Evolutionary conservation across 2,888 invertebrate genomes (phyloP).

Genomic region (Drosophila paramelanica): DNA sequence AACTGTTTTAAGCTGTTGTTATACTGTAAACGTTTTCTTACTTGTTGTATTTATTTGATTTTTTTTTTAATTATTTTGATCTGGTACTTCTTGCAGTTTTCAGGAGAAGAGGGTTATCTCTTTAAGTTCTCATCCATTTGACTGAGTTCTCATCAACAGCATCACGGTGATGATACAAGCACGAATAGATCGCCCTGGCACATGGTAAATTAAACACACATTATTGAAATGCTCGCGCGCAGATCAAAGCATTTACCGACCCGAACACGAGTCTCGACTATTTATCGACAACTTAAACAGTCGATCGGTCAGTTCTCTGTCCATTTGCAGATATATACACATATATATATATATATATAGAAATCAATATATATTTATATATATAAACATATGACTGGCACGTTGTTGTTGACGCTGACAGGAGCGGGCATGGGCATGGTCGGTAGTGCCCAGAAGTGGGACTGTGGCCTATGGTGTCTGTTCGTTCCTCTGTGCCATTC

Average conservation of each 20-base stretch:
- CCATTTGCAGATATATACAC: slow-evolving; percentile 25
- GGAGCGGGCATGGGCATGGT: slow-evolving; percentile 24
- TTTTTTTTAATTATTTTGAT: not conserved
- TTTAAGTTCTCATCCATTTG: not conserved
- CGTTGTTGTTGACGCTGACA: slow-evolving; percentile 36
- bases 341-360: slow-evolving; percentile 9
- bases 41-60: not conserved
- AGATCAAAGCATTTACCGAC: slow-evolving; percentile 55
- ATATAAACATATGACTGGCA: slow-evolving; percentile 10
- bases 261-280: slow-evolving; percentile 37
- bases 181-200: slow-evolving; percentile 37
- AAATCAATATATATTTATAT: slow-evolving; percentile 11
- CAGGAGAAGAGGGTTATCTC: not conserved
- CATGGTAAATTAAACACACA: slow-evolving; percentile 53
- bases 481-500: slow-evolving; percentile 54
- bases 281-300: slow-evolving; percentile 59
- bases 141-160: slow-evolving; percentile 1
- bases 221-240: slow-evolving; percentile 34
- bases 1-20: too few species aligned
- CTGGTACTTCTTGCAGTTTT: not conserved
- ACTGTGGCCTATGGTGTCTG: slow-evolving; percentile 16
- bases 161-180: slow-evolving; percentile 9
- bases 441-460: slow-evolving; percentile 40
- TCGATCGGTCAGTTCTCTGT: slow-evolving; percentile 50
- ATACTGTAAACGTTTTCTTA: too few species aligned